Conservation (phyloP, 2,888 invertebrate species). For the Eupithecia subfuscata region DNA sequence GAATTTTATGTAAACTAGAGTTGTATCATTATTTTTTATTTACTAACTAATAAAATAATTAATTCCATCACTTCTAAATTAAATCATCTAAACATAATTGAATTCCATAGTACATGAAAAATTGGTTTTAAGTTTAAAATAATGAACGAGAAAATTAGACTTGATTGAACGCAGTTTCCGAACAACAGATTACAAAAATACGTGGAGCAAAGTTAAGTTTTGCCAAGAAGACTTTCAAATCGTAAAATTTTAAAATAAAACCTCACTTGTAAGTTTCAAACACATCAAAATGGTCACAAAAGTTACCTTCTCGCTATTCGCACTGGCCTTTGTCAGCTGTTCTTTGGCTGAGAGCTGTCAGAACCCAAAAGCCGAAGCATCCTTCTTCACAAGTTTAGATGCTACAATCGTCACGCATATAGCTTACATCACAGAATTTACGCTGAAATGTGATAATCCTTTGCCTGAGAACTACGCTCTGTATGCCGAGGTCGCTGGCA, state of each 20-base stretch:
- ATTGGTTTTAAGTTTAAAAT: background rate
- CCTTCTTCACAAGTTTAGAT: constrained; percentile 95
- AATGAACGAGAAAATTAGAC: background rate
- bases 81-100: background rate
- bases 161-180: background rate
- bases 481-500: constrained; percentile 95
- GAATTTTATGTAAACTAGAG: background rate
- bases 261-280: constrained; percentile 52
- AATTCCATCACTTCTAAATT: background rate
- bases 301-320: constrained; percentile 61
- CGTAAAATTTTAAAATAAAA: constrained; percentile 48
- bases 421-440: constrained; percentile 96
- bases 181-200: constrained; percentile 26
- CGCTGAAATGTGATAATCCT: constrained; percentile 89
- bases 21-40: background rate
- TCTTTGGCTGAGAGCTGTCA: constrained; percentile 67
- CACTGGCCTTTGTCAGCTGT: constrained; percentile 58
- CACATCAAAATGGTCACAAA: constrained; percentile 76
- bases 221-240: constrained; percentile 14
- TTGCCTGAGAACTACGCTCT: constrained; percentile 87
- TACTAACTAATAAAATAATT: background rate
- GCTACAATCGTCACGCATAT: constrained; percentile 95
- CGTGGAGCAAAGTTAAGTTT: constrained; percentile 40
- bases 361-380: constrained; percentile 89
- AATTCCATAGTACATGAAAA: background rate